Base-by-base conservation (phyloP, 1,140 invertebrate genomes). In the Drosophila nikananu region DNA sequence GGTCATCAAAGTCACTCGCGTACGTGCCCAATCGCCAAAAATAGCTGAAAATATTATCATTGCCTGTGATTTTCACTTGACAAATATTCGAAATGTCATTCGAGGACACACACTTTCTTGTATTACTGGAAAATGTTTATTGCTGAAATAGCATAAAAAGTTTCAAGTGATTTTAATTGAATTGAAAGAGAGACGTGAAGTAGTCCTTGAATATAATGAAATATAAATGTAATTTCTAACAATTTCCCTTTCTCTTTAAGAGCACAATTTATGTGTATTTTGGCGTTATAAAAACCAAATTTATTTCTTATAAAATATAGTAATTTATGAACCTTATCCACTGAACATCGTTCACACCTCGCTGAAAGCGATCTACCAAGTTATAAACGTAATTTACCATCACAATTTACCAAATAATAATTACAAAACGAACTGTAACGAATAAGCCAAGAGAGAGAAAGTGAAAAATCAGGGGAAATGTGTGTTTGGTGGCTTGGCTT, bases 11-110 rank as follows among this genome's bases (percentile, higher is more conserved):
- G 63, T 65, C 54, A 48, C 41, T 57, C 35, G 61, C 32, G 67
- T 82, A 86, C 83, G 83, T 86, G 83, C 68, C 77, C 75, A 83
- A 83, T 73, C 61, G 73, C 62, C 65, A 35, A 73, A 84, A 80
- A 67, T 80, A 66, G 76, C 68, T 57, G 67, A 75, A 74, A 60
- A 63, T 66, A 67, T 77, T 68, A 27, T 65, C 41, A 52, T 83
- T 70, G 55, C 62, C 44, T 66, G 17, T 58, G 72, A 77, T 66
- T 77, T 77, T 76, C 41, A 67, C 54, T 77, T 58, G 73, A 76
- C 73, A 76, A 76, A 76, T 76, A 76, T 66, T 46, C 74, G 48
- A 66, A 42, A 51, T 51, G 44, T 64, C 77, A 71, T 46, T 65
- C 55, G 65, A 30, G 7, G 6, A 30, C 27, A 70, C 63, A 73